These are phyloP conservation scores for Oxygymnocypris stewartii DNA, from an alignment of 2,113 vertebrate species.

Conservation along the genomic window DNA sequence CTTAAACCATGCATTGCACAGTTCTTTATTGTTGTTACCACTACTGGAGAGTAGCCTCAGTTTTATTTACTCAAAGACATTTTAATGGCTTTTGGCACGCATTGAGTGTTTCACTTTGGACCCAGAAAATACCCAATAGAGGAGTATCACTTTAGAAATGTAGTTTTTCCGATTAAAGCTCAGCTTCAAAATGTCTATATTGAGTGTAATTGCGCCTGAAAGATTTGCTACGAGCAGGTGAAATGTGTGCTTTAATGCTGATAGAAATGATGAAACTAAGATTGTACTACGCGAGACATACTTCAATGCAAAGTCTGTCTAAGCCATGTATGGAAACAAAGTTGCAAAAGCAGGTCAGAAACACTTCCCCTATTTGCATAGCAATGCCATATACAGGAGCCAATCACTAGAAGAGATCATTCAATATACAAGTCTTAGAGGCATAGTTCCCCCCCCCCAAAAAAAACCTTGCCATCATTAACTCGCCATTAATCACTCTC, in stretches of 20 bases:
- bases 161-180: background rate
- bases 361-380: background rate
- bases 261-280: background rate
- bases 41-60: background rate
- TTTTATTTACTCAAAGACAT: background rate
- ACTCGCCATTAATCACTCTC: no score
- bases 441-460: no score
- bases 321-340: background rate
- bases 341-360: background rate
- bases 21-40: background rate
- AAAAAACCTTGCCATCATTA: no score
- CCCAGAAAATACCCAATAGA: background rate
- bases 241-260: background rate
- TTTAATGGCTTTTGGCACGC: background rate
- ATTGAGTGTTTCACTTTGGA: background rate
- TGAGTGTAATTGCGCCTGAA: background rate
- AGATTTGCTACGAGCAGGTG: background rate
- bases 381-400: background rate
- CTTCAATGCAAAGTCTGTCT: background rate
- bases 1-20: background rate
- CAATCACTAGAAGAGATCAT: no score
- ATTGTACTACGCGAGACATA: background rate
- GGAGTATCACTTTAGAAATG: background rate
- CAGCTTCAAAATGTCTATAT: background rate
- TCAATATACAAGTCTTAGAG: no score